A percentile compares a stretch with the other conserved stretches of the same genome.
Conservation (phyloP, 2,888 invertebrate species). For the Quadriops clusia region DNA sequence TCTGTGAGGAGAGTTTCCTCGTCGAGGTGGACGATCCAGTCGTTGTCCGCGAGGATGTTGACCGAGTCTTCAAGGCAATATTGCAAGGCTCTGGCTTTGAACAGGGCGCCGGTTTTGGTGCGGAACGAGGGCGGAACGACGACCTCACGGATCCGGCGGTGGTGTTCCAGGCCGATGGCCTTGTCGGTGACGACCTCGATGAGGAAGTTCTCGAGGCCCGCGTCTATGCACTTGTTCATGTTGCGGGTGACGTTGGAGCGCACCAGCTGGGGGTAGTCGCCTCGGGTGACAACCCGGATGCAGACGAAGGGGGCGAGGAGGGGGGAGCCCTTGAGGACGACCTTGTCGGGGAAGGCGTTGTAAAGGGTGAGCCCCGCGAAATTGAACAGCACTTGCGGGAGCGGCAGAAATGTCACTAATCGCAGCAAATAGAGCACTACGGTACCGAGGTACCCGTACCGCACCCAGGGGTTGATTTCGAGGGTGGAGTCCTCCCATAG, state of each 20-base stretch:
- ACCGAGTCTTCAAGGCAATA: conserved; percentile 88
- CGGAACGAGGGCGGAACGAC: conserved; percentile 79
- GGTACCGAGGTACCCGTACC: conserved; percentile 68
- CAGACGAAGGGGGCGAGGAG: conserved; percentile 88
- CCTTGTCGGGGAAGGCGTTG: conserved; percentile 91
- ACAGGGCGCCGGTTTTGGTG: conserved; percentile 84
- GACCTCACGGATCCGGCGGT: conserved; percentile 72
- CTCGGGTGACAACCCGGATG: conserved; percentile 86
- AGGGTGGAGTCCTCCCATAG: conserved; percentile 38
- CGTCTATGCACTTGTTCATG: conserved; percentile 75
- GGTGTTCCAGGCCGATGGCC: conserved; percentile 60
- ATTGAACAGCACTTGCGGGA: conserved; percentile 83
- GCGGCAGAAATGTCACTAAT: conserved; percentile 68
- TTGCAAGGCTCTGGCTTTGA: conserved; percentile 89
- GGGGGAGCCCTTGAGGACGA: conserved; percentile 70
- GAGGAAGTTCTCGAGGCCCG: conserved; percentile 88
- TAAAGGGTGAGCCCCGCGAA: conserved; percentile 78
- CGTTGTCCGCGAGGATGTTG: conserved; percentile 71
- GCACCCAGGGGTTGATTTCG: conserved; percentile 66
- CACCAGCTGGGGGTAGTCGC: conserved; percentile 86
- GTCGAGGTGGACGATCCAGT: conserved; percentile 96
- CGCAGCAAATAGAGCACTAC: conserved; percentile 65
- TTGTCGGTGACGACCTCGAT: conserved; percentile 95
- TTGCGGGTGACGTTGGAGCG: conserved; percentile 76
- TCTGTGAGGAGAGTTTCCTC: conserved; percentile 92